phyloP scores from a whole-genome alignment of 2,888 invertebrate genomes.

The Zaprionus bogoriensis region DNA sequence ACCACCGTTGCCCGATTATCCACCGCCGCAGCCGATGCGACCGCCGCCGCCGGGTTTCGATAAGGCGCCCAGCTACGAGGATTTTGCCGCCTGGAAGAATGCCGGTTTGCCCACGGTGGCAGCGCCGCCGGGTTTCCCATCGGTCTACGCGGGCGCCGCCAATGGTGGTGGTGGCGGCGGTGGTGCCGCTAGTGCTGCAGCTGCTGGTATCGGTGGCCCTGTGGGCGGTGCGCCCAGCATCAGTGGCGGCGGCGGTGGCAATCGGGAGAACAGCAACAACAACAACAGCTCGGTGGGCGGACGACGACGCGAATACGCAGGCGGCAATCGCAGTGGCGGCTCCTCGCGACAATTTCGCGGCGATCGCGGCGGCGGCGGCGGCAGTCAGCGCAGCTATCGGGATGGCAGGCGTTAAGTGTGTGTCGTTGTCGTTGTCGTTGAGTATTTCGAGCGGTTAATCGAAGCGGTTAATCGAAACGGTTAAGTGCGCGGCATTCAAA shows the following conservation, averaged over 20 bases:
- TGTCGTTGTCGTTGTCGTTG: too few relatives aligned
- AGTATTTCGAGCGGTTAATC: too few relatives aligned
- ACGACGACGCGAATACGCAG: constrained; percentile 71
- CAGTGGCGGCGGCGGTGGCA: constrained; percentile 64
- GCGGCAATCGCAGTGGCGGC: constrained; percentile 65
- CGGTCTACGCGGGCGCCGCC: constrained; percentile 64
- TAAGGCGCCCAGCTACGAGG: constrained; percentile 91
- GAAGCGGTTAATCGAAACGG: constrained; percentile 31
- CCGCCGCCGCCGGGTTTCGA: constrained; percentile 85
- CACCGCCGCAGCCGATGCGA: constrained; percentile 84
- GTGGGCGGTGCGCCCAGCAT: constrained; percentile 46
- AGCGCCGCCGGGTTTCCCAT: constrained; percentile 74
- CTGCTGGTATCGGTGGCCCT: constrained; percentile 18
- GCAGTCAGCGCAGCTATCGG: constrained; percentile 67
- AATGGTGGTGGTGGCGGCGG: constrained; percentile 57
- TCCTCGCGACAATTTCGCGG: constrained; percentile 83
- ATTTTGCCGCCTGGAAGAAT: constrained; percentile 80
- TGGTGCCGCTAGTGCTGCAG: constrained; percentile 59
- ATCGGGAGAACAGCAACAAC: constrained; percentile 80
- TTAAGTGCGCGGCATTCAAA: constrained; percentile 47
- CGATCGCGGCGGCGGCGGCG: constrained; percentile 71
- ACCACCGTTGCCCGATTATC: constrained; percentile 90
- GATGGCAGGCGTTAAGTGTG: constrained; percentile 58
- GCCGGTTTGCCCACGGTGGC: constrained; percentile 79
- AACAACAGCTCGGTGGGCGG: constrained; percentile 81